Evolutionary conservation across 2,113 vertebrate species (phyloP).

Genomic region (Melanocharis versteri): DNA sequence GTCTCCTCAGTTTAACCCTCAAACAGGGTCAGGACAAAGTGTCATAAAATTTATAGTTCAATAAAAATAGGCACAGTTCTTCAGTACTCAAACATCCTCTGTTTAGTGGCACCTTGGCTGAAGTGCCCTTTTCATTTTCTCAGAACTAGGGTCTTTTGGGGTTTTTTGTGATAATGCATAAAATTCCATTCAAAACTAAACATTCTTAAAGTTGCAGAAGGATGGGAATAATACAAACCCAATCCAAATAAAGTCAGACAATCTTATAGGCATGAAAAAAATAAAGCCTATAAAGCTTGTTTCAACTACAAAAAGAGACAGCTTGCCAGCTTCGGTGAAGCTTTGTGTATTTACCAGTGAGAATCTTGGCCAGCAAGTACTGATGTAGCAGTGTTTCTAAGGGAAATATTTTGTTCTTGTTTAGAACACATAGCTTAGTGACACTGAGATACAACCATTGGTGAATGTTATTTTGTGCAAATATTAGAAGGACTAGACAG

Average conservation of each 20-base stretch:
- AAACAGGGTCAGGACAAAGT: neutral
- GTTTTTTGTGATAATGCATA: neutral
- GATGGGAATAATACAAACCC: neutral
- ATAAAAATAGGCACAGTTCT: neutral
- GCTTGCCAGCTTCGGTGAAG: neutral
- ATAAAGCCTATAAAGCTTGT: neutral
- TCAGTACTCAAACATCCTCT: neutral
- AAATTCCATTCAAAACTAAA: neutral
- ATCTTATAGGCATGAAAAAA: neutral
- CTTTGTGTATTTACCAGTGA: neutral
- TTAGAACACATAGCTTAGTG: neutral
- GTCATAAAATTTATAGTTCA: neutral
- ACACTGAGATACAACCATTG: neutral
- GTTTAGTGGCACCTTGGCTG: neutral
- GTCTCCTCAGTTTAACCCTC: neutral
- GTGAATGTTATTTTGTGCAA: neutral
- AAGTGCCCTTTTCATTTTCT: neutral
- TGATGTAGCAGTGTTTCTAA: neutral
- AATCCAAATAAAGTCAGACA: neutral
- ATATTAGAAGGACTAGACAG: neutral
- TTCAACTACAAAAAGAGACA: neutral
- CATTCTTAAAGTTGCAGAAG: neutral
- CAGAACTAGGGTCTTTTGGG: neutral
- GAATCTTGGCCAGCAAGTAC: neutral
- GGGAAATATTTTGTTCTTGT: neutral